These are phyloP conservation scores for Lasioglossum calceatum DNA, from an alignment of 2,888 invertebrate species.

Conservation along the genomic window DNA sequence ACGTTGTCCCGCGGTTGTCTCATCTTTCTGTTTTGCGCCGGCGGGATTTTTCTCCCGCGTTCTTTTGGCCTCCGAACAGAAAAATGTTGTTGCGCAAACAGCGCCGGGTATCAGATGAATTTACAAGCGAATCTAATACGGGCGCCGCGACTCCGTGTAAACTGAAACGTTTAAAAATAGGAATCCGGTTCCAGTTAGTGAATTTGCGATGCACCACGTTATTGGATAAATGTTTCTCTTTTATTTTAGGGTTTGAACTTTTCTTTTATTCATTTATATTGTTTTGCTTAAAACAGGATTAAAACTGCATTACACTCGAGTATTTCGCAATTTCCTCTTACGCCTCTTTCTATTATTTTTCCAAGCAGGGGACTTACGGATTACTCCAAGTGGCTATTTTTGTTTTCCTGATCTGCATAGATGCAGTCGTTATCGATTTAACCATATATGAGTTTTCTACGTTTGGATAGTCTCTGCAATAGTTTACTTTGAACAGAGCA, in stretches of 20 bases:
- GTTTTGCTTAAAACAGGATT: too few species aligned
- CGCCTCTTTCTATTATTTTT: too few species aligned
- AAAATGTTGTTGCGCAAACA: neutral
- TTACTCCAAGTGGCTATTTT: too few species aligned
- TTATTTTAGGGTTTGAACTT: neutral
- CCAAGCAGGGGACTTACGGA: too few species aligned
- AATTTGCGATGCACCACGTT: neutral
- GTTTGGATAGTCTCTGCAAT: too few species aligned
- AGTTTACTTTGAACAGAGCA: neutral
- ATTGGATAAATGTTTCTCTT: neutral
- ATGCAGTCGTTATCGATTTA: too few species aligned
- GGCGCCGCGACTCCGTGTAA: neutral
- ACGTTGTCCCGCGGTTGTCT: conserved; percentile 19
- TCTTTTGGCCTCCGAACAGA: conserved; percentile 6
- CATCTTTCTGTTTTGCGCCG: conserved; percentile 24
- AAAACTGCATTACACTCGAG: too few species aligned
- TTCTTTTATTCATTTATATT: neutral
- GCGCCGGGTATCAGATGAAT: neutral
- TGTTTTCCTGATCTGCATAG: too few species aligned
- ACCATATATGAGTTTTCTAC: too few species aligned
- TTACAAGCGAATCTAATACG: neutral
- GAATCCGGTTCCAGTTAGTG: neutral
- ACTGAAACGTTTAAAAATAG: neutral
- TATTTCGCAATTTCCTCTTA: too few species aligned
- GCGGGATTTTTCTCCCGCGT: conserved; percentile 32